These are phyloP conservation scores for Brachionus angularis DNA, from an alignment of 1,140 invertebrate species.

Conservation along the genomic window DNA sequence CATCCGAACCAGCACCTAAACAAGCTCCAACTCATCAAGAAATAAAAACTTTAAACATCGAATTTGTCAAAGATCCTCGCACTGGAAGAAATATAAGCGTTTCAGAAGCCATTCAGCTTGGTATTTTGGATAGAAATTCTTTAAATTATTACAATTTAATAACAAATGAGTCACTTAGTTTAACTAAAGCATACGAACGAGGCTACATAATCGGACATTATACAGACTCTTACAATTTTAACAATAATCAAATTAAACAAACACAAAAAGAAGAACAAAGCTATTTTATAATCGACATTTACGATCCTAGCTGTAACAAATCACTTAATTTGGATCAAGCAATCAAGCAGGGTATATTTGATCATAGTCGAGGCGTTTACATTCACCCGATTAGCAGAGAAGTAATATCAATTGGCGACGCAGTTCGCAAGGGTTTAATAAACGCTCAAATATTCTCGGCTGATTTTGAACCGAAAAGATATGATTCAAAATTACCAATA, in stretches of 20 bases:
- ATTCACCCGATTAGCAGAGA: constrained; percentile 53
- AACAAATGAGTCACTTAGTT: constrained; percentile 49
- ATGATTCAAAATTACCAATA: background rate
- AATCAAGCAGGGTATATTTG: constrained; percentile 49
- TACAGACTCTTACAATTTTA: background rate
- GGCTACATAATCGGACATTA: constrained; percentile 64
- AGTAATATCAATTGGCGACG: constrained; percentile 52
- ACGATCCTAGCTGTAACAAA: constrained; percentile 49
- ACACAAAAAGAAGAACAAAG: background rate
- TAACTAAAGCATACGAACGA: constrained; percentile 74
- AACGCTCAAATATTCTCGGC: background rate
- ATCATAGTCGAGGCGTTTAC: constrained; percentile 51
- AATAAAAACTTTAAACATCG: constrained; percentile 44
- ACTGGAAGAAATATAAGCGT: constrained; percentile 70
- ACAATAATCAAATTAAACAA: background rate
- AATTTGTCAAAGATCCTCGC: constrained; percentile 69
- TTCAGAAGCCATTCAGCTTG: constrained; percentile 71
- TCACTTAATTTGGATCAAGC: constrained; percentile 50
- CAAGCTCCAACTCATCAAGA: constrained; percentile 46
- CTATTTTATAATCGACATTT: constrained; percentile 44
- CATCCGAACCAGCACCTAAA: constrained; percentile 65
- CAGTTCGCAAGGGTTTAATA: constrained; percentile 19
- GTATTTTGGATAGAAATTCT: constrained; percentile 69
- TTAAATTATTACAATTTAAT: constrained; percentile 55
- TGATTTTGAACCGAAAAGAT: constrained; percentile 1